phyloP scores from a whole-genome alignment of 2,888 invertebrate genomes.

The Xanthia togata region DNA sequence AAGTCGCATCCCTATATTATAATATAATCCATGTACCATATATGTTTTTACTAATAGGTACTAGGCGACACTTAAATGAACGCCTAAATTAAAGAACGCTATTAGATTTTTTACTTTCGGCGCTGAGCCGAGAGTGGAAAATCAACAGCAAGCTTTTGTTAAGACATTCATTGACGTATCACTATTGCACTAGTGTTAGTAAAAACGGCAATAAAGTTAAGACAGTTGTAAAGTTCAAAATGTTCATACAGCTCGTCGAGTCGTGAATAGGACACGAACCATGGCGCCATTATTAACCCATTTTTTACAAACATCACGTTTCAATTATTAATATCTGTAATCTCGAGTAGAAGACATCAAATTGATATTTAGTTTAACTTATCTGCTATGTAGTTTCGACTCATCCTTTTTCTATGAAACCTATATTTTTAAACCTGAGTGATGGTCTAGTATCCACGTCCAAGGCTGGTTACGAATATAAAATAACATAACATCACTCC shows the following conservation, averaged over 20 bases:
- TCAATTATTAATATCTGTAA: neutral
- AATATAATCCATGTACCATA: neutral
- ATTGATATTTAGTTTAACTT: neutral
- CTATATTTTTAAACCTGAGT: neutral
- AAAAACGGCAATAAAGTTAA: neutral
- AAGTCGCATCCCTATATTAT: neutral
- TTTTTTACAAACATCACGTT: neutral
- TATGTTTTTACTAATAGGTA: neutral
- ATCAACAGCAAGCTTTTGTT: neutral
- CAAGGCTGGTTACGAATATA: neutral
- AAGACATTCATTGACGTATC: neutral
- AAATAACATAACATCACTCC: too few relatives aligned
- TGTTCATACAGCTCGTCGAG: neutral
- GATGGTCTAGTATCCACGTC: neutral
- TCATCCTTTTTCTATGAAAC: neutral
- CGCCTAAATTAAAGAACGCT: neutral
- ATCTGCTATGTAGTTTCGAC: neutral
- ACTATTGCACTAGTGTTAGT: neutral
- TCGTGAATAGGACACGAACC: neutral
- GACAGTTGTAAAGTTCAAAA: neutral
- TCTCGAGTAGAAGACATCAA: neutral
- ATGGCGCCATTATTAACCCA: neutral
- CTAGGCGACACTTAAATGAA: neutral
- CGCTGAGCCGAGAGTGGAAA: neutral
- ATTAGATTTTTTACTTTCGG: neutral